Base-by-base conservation (phyloP, 2,113 vertebrate genomes). In the Phyllostomus hastatus region DNA sequence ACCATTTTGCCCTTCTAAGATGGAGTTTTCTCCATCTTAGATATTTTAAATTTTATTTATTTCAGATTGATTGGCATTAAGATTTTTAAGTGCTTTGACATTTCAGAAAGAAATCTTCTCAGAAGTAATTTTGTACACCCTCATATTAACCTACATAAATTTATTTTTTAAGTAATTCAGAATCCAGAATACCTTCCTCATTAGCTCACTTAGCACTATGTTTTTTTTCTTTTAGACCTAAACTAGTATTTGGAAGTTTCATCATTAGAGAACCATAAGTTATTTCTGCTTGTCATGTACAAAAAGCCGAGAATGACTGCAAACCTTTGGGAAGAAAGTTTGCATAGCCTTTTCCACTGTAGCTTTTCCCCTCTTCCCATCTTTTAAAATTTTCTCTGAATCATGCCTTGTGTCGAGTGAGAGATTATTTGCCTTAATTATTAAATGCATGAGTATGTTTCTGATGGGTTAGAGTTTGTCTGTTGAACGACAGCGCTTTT, bases 11-110 rank as follows among this genome's bases (percentile, higher is more conserved):
- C 64, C 75, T 89, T 91, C 22, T 85, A 48, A 79, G n/a, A 41
- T 41, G 38, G 38, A 41, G 46, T 59, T 94, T 96, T 86, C 28
- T 90, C 28, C 26, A 61, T 95, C 15, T 41, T 83, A 79, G 54
- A 70, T 87, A 87, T 69, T 96, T 96, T 38, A 96, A 92, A 64
- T 52, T 78, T 91, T 41, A 14, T n/a, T 87, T 91, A 73, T 95
- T 91, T 16, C n/a, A 81, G 43, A 46, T 88, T 88, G 92, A 84
- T 61, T 52, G 20, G 4, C 73, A 82, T 57, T 72, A 93, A 86
- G 20, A 61, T n/a, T 59, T 93, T 81, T 48, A 5, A 57, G 28
- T 46, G 75, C 54, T 87, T 50, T 75, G 59, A 54, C n/a, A 76
- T 84, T 96, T 96, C 38, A 91, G 88, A 69, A 70, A 81, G 43